Percentiles rank a stretch among this genome's conserved stretches.
These are phyloP conservation scores for Charaxes varanes DNA, from an alignment of 1,140 invertebrate genomes.

Conservation along the genomic window DNA sequence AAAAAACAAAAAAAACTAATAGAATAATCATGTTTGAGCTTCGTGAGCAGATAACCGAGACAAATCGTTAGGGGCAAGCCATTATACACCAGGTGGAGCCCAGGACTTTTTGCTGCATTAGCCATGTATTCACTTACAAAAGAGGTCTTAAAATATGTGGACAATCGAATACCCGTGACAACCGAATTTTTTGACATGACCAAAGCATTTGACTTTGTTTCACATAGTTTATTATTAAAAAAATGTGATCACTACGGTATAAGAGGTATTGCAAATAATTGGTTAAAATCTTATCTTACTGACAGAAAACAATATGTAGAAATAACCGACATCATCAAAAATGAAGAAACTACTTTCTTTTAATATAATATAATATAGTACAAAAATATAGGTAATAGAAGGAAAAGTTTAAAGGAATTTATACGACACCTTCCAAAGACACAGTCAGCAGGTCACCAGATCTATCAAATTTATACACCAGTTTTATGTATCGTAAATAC, in stretches of 20 bases:
- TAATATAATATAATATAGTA: no score
- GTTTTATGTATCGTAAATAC: conserved; percentile 7
- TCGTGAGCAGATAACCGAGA: no score
- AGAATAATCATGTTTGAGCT: no score
- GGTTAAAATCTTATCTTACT: conserved; percentile 6
- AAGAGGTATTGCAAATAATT: conserved; percentile 3
- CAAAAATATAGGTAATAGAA: no score
- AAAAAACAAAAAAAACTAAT: no score
- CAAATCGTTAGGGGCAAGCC: no score
- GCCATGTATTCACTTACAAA: not conserved
- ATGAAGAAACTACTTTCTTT: not conserved
- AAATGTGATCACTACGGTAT: conserved; percentile 6
- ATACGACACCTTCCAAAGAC: not conserved
- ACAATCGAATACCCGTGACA: conserved; percentile 3
- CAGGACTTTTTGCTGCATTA: no score
- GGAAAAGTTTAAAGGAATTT: no score
- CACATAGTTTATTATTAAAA: not conserved
- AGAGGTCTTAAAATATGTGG: conserved; percentile 1
- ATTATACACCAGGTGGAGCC: no score
- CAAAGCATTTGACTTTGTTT: conserved; percentile 7
- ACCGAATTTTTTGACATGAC: not conserved
- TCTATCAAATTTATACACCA: conserved; percentile 3
- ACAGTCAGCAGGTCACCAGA: conserved; percentile 3
- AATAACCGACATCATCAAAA: not conserved
- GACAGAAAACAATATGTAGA: conserved; percentile 6